Evolutionary conservation across 2,888 invertebrate genomes (phyloP), one percentile per base, ranked within the genome.

Genomic region (Callosobruchus maculatus): DNA sequence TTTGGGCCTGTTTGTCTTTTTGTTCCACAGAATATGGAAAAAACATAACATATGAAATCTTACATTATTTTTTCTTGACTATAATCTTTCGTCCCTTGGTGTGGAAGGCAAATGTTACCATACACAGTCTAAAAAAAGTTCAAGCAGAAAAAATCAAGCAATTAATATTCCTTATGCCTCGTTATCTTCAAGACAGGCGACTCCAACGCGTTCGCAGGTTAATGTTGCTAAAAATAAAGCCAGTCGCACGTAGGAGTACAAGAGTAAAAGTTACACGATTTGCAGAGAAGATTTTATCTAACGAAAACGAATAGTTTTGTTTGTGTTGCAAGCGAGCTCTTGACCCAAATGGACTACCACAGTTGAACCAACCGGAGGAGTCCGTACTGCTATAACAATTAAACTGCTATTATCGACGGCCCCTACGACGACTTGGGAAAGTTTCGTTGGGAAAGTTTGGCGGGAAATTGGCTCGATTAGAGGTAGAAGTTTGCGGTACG

Each of bases 261-360:
- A 49, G 49, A 18, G 49, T 18, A 49, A 49, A 49, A 49, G 49
- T 49, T 49, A 49, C 49, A 49, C 49, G 49, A 49, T 18, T 49
- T 49, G 49, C 49, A 49, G 49, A 13, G 49, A 49, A 26, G 49
- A 49, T 49, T 18, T 49, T 70, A 21, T 69, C 67, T 72, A 75
- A 72, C 70, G 70, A 22, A 72, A 70, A 70, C 70, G 70, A 21
- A 72, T 72, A 70, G 68, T 74, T 67, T 67, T 74, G 69, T 72
- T 74, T 72, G 49, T 30, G 20, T 70, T 70, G 70, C 22, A 70
- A 67, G 70, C 30, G 67, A 74, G 70, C 30, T 67, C 49, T 70
- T 31, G 70, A 67, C 67, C 69, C 21, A 70, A 72, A 67, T 72
- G 30, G 70, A 0, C 30, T 74, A 20, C 67, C 49, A 49, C 5